Percentiles rank a stretch among this genome's conserved stretches.
Conservation (phyloP, 2,797 vertebrate genomes). For the Gephyroberyx darwinii region DNA sequence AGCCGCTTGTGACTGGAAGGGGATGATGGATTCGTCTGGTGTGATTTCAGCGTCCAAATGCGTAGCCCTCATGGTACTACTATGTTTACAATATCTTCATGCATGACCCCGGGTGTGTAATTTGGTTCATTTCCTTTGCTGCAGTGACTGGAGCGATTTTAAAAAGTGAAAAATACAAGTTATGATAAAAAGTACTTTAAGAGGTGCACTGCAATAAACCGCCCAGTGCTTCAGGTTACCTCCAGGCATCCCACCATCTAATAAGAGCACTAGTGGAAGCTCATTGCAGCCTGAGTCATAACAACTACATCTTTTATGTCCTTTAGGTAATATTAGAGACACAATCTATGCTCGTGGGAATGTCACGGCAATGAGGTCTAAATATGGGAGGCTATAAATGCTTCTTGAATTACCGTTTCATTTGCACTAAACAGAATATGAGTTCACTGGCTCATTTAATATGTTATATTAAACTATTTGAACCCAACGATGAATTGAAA, state of each 20-base stretch:
- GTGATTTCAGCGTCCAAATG: constrained; percentile 1
- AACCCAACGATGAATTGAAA: constrained; percentile 35
- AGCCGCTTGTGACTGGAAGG: background rate
- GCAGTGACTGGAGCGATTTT: background rate
- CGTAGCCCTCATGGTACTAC: background rate
- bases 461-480: constrained; percentile 18
- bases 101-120: background rate
- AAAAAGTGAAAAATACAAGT: constrained; percentile 12
- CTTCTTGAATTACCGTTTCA: constrained; percentile 43
- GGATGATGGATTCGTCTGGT: constrained; percentile 15
- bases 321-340: constrained; percentile 37
- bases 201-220: constrained; percentile 1
- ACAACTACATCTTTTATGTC: constrained; percentile 34
- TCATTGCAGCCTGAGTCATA: constrained; percentile 35
- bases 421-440: constrained; percentile 33
- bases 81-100: background rate
- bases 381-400: constrained; percentile 53
- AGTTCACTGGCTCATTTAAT: constrained; percentile 31
- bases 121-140: background rate
- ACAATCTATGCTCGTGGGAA: constrained; percentile 28
- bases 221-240: constrained; percentile 1
- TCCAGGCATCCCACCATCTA: constrained; percentile 17
- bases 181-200: constrained; percentile 2
- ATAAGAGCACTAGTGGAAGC: constrained; percentile 28
- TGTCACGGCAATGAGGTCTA: constrained; percentile 28